Evolutionary conservation across 2,113 vertebrate species (phyloP), one percentile per base, ranked within the genome.

Genomic region (Brachionichthys hirsutus): DNA sequence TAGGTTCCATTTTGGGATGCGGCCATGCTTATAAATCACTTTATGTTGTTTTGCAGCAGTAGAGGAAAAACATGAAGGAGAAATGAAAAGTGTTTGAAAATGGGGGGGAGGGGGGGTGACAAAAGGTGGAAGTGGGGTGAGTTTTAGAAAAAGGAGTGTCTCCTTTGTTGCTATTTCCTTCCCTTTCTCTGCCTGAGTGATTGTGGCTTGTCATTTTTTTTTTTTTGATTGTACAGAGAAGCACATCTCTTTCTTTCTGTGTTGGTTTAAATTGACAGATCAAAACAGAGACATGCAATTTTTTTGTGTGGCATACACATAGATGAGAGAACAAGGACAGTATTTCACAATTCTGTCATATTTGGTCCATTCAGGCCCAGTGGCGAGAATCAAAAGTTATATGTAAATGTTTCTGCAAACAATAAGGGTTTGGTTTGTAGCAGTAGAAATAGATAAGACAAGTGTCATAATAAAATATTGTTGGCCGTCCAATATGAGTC

Each of bases 1-100:
- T 35, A 20, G 64, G 75, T 77, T 78, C 63, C 49, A 80, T 87
- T 85, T 86, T 82, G 82, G 64, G 71, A 78, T 58, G 75, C 73
- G 75, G 62, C 48, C 71, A 53, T 74, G 83, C 77, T 76, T 87
- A 67, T 63, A 77, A 83, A 85, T 83, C 43, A 45, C 50, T 72
- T 49, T 54, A 80, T 83, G 79, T 67, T 67, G 55, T 81, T 75
- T 87, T 78, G 74, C 70, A 58, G 50, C 52, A 41, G 48, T 52
- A 62, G 72, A 77, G 62, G 36, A 59, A 50, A 78, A 80, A 77
- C 55, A 70, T 62, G 55, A 67, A 64, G 70, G 56, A 61, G 59
- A 58, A 61, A 72, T 44, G 54, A 72, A 78, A 73, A 70, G 34
- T 2, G 12, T 74, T 61, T 63, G 47, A 56, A 73, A 65, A 65